phyloP scores from a whole-genome alignment of 2,888 invertebrate genomes.

The Cosmia trapezina region DNA sequence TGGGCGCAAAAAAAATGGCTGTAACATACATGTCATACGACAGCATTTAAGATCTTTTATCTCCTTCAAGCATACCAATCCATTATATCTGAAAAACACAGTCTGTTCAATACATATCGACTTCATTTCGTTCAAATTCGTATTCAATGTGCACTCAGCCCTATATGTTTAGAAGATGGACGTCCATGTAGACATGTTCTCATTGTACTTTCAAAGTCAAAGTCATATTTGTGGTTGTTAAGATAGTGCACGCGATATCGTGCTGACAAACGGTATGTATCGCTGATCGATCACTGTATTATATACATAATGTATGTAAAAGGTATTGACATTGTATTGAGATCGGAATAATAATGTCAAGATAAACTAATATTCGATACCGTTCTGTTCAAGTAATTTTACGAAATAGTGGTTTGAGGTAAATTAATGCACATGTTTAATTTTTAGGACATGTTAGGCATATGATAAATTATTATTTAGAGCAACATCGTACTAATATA shows the following conservation, averaged over 20 bases:
- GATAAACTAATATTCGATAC: slow-evolving; percentile 34
- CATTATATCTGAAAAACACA: slow-evolving; percentile 31
- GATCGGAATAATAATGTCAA: slow-evolving; percentile 39
- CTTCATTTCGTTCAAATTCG: slow-evolving; percentile 13
- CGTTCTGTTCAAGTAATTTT: slow-evolving; percentile 16
- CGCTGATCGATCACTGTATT: slow-evolving; percentile 36
- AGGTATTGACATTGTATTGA: slow-evolving; percentile 31
- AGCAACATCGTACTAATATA: neutral
- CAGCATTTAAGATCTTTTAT: slow-evolving; percentile 18
- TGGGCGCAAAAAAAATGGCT: neutral
- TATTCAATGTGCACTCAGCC: slow-evolving; percentile 41
- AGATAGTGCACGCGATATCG: slow-evolving; percentile 57
- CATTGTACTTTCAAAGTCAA: slow-evolving; percentile 64
- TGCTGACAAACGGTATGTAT: slow-evolving; percentile 31
- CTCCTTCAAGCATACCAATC: neutral
- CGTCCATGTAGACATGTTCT: slow-evolving; percentile 53
- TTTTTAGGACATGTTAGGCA: neutral
- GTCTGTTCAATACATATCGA: neutral
- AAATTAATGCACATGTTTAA: neutral
- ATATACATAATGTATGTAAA: slow-evolving; percentile 1
- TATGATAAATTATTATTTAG: slow-evolving; percentile 2
- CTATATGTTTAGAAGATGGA: slow-evolving; percentile 49
- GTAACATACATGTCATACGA: neutral
- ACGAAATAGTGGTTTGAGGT: slow-evolving; percentile 2
- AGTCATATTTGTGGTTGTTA: slow-evolving; percentile 49